Conservation (phyloP, 2,888 invertebrate genomes). For the Coecobrya sp. region DNA sequence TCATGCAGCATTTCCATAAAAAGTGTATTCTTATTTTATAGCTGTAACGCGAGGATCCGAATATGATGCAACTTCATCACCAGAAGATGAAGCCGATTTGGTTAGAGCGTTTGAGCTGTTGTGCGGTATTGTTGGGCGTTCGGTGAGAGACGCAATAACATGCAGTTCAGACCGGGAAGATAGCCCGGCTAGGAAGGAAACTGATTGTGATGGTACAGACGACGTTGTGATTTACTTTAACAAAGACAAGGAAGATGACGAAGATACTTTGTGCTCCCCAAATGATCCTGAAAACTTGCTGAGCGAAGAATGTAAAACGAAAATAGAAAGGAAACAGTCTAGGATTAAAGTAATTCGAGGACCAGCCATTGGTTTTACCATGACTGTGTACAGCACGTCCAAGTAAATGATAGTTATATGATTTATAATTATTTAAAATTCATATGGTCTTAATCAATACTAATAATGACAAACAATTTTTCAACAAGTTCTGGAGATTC, state of each 20-base stretch:
- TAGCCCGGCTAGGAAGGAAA: neutral
- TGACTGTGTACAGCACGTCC: neutral
- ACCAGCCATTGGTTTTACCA: neutral
- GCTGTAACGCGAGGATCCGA: constrained; percentile 41
- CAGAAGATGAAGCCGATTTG: constrained; percentile 23
- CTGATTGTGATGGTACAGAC: neutral
- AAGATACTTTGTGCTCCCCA: neutral
- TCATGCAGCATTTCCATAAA: neutral
- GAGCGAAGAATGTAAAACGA: constrained; percentile 30
- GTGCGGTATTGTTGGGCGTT: constrained; percentile 52
- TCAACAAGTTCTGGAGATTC: neutral
- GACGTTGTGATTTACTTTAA: neutral
- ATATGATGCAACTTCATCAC: neutral
- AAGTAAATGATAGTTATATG: neutral
- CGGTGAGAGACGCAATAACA: constrained; percentile 1
- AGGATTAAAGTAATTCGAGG: neutral
- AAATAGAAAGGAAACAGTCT: neutral
- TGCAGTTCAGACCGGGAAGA: constrained; percentile 33
- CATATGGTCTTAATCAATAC: too few relatives aligned
- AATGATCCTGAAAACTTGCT: neutral
- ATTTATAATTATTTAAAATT: neutral
- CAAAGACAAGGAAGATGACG: neutral
- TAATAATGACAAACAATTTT: too few relatives aligned
- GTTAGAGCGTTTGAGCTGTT: constrained; percentile 59
- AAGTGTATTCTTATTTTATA: too few relatives aligned